phyloP scores from a whole-genome alignment of 1,140 invertebrate species.

The Drosophila melanogaster region Release_6_plus_ISO1_MT NC_004354.4:9954001-9954500 shows the following conservation, averaged over 20 bases:
- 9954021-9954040: slow-evolving; percentile 30
- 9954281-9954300: slow-evolving; percentile 67
- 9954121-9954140: neutral
- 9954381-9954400: too few relatives aligned
- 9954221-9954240: slow-evolving; percentile 41
- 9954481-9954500: too few relatives aligned
- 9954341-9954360: neutral
- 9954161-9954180: neutral
- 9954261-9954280: slow-evolving; percentile 75
- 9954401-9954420: too few relatives aligned
- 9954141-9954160: too few relatives aligned
- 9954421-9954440: too few relatives aligned
- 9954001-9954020: slow-evolving; percentile 15
- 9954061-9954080: slow-evolving; percentile 29
- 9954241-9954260: slow-evolving; percentile 47
- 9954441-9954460: too few relatives aligned
- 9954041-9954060: slow-evolving; percentile 38
- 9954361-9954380: neutral
- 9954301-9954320: slow-evolving; percentile 36
- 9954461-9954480: too few relatives aligned
- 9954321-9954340: slow-evolving; percentile 52
- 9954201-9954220: slow-evolving; percentile 16
- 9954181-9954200: slow-evolving; percentile 7
- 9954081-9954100: slow-evolving; percentile 43
- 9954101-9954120: slow-evolving; percentile 27